Evolutionary conservation across 1,140 invertebrate genomes (phyloP).

Genomic region (Parasteatoda tepidariorum): DNA sequence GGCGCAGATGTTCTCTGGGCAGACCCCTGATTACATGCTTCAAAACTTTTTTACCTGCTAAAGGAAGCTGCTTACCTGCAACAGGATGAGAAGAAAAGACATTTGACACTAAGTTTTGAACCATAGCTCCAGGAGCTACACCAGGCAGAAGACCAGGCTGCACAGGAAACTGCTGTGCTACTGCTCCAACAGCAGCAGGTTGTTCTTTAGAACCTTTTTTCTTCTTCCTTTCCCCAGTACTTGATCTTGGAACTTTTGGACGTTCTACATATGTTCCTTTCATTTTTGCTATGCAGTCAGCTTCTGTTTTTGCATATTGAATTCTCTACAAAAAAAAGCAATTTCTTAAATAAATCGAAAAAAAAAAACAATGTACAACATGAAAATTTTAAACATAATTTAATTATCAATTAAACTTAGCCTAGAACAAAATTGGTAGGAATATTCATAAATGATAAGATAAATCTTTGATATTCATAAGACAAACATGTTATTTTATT

Average conservation of each 20-base stretch:
- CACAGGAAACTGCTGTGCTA: conserved; percentile 64
- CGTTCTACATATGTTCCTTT: conserved; percentile 97
- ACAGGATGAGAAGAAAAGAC: neutral
- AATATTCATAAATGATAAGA: too few species aligned
- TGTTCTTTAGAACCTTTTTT: conserved; percentile 83
- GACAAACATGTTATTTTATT: too few species aligned
- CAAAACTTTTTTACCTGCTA: too few species aligned
- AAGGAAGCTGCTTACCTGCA: too few species aligned
- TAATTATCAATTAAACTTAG: too few species aligned
- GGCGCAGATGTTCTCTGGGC: too few species aligned
- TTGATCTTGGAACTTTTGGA: conserved; percentile 80
- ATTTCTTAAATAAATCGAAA: too few species aligned
- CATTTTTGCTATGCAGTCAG: conserved; percentile 93
- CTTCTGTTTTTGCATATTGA: conserved; percentile 92
- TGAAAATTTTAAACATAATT: too few species aligned
- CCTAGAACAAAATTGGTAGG: too few species aligned
- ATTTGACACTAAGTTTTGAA: conserved; percentile 59
- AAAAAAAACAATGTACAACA: too few species aligned
- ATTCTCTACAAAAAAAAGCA: conserved; percentile 84
- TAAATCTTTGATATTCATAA: too few species aligned
- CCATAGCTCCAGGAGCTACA: conserved; percentile 70
- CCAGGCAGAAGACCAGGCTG: conserved; percentile 67
- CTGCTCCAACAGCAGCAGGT: conserved; percentile 72
- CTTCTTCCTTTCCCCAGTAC: conserved; percentile 78
- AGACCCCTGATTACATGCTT: too few species aligned